These are phyloP conservation scores for Caenorhabditis japonica DNA, from an alignment of 2,888 invertebrate genomes.

Conservation along the genomic window DNA sequence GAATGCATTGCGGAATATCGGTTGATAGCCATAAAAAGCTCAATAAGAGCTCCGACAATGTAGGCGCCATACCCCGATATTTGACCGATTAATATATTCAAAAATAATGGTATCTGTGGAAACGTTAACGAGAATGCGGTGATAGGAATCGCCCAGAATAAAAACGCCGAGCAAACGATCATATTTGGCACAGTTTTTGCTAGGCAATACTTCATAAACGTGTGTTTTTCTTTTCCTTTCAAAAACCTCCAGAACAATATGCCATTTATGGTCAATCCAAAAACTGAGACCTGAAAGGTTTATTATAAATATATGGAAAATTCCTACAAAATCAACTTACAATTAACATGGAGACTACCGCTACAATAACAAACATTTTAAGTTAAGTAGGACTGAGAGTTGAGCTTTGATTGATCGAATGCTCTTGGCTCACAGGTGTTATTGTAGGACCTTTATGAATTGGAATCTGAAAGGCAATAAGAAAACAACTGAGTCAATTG, in stretches of 20 bases:
- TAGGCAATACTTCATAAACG: slow-evolving; percentile 22
- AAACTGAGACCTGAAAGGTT: background rate
- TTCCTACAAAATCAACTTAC: too few relatives aligned
- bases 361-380: too few relatives aligned
- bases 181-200: slow-evolving; percentile 29
- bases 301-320: too few relatives aligned
- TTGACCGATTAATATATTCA: slow-evolving; percentile 20
- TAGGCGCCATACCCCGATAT: slow-evolving; percentile 23
- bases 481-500: too few relatives aligned
- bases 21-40: slow-evolving; percentile 36
- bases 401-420: too few relatives aligned
- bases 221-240: background rate
- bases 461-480: too few relatives aligned
- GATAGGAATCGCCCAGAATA: slow-evolving; percentile 32
- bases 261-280: slow-evolving; percentile 19
- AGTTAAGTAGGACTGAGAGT: too few relatives aligned
- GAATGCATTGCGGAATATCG: slow-evolving; percentile 19
- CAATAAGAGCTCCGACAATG: slow-evolving; percentile 21
- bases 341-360: too few relatives aligned
- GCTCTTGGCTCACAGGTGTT: too few relatives aligned
- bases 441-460: too few relatives aligned
- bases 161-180: slow-evolving; percentile 19
- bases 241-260: slow-evolving; percentile 14
- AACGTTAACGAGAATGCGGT: slow-evolving; percentile 5
- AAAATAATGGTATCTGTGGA: slow-evolving; percentile 4